phyloP scores from a whole-genome alignment of 1,140 invertebrate genomes.

The Amphibalanus amphitrite region DNA sequence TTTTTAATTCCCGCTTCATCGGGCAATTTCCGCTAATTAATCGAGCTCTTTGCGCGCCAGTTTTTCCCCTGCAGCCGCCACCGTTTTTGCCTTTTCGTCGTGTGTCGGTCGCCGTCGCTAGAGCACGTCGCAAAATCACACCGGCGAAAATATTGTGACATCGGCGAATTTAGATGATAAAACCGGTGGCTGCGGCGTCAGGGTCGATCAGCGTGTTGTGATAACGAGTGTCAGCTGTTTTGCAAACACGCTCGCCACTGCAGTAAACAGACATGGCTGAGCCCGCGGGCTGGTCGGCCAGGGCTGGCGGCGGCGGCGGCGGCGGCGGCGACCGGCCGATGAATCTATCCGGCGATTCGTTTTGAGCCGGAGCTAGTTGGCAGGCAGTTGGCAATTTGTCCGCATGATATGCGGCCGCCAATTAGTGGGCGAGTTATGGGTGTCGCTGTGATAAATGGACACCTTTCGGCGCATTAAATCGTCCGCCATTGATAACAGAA shows the following conservation, averaged over 20 bases:
- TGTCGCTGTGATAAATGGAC: too few relatives aligned
- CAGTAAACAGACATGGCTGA: neutral
- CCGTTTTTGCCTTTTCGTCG: neutral
- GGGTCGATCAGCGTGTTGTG: neutral
- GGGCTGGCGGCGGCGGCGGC: too few relatives aligned
- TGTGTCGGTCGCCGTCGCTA: too few relatives aligned
- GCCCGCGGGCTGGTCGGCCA: too few relatives aligned
- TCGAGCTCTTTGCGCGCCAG: neutral
- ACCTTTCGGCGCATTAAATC: too few relatives aligned
- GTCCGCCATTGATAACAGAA: too few relatives aligned
- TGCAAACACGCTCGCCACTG: neutral
- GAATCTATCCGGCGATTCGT: neutral
- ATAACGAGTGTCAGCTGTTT: neutral
- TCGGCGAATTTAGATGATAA: neutral
- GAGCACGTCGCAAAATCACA: neutral
- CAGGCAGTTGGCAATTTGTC: neutral
- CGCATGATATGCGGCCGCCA: neutral
- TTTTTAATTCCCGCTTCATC: conserved; percentile 6
- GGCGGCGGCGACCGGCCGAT: neutral
- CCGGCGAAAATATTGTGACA: neutral
- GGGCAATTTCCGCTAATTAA: neutral
- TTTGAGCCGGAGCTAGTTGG: neutral
- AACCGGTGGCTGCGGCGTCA: neutral
- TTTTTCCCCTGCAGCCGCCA: neutral
- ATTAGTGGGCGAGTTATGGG: neutral